These are phyloP conservation scores for Pseudomyrmex concolor DNA, from an alignment of 1,140 invertebrate genomes.

Conservation along the genomic window DNA sequence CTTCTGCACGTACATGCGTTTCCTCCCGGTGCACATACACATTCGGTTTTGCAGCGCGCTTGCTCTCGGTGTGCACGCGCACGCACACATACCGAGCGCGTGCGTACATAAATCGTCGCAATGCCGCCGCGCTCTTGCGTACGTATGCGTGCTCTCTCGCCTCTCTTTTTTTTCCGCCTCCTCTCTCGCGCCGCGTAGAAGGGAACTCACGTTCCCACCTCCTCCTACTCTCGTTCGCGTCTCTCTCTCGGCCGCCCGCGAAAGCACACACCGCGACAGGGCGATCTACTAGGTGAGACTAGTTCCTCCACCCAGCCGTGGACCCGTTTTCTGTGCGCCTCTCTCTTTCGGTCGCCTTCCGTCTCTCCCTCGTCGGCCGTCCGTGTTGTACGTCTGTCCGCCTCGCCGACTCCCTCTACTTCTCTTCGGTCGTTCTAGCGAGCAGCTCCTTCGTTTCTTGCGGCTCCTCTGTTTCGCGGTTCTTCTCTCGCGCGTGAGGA, in stretches of 20 bases:
- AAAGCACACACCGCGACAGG: conserved; percentile 71
- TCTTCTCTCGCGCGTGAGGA: conserved; percentile 35
- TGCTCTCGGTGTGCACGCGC: not conserved
- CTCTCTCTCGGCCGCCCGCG: conserved; percentile 64
- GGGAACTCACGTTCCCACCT: conserved; percentile 45
- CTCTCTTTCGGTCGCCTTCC: conserved; percentile 59
- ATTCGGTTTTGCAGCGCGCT: not conserved
- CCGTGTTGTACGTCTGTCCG: conserved; percentile 17
- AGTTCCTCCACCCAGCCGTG: conserved; percentile 74
- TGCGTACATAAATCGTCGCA: not conserved
- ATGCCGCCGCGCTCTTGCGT: not conserved
- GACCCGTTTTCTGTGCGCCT: conserved; percentile 71
- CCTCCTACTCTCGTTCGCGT: conserved; percentile 57
- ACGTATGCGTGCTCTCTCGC: conserved; percentile 59
- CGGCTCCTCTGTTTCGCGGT: conserved; percentile 33
- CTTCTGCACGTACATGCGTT: conserved; percentile 55
- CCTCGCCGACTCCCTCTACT: conserved; percentile 46
- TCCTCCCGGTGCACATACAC: conserved; percentile 47
- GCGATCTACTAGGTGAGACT: conserved; percentile 75
- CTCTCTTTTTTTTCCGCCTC: conserved; percentile 68
- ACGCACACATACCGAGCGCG: not conserved
- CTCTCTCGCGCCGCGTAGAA: conserved; percentile 50
- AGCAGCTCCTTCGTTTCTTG: conserved; percentile 26
- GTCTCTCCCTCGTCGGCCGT: conserved; percentile 37
- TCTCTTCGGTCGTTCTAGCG: conserved; percentile 17